Evolutionary conservation across 2,113 vertebrate species (phyloP).

Genomic region (Cyrtonyx montezumae): DNA sequence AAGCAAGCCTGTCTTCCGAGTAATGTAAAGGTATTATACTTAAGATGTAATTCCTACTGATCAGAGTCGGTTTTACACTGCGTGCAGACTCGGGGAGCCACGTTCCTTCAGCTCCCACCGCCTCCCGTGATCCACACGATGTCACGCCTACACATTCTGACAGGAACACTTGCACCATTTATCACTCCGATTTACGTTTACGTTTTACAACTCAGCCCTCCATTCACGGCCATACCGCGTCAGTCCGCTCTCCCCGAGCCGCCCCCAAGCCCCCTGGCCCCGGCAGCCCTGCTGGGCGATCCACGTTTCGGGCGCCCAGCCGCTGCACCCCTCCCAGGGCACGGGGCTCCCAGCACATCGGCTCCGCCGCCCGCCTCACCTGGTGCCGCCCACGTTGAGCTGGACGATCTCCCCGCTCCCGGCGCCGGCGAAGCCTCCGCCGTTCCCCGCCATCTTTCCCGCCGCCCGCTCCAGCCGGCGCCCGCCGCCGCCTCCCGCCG

Average conservation of each 20-base stretch:
- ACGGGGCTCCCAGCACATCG: not conserved
- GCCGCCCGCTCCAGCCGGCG: conserved; percentile 1
- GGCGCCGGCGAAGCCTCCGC: conserved; percentile 76
- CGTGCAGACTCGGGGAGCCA: not conserved
- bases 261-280: rapidly evolving
- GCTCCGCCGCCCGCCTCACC: conserved; percentile 72
- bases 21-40: not conserved
- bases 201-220: not conserved
- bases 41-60: not conserved
- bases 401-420: conserved; percentile 93
- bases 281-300: rapidly evolving
- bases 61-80: not conserved
- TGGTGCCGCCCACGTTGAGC: conserved; percentile 93
- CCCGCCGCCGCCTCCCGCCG: not conserved
- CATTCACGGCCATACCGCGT: not conserved
- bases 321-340: not conserved
- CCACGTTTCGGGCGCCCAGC: not conserved
- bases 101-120: not conserved
- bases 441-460: conserved; percentile 85
- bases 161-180: not conserved
- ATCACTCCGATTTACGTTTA: not conserved
- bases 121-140: not conserved
- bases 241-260: not conserved
- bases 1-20: not conserved
- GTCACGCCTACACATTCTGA: not conserved